Conservation (phyloP, 2,888 invertebrate genomes). For the Dysmachus trigonus region DNA sequence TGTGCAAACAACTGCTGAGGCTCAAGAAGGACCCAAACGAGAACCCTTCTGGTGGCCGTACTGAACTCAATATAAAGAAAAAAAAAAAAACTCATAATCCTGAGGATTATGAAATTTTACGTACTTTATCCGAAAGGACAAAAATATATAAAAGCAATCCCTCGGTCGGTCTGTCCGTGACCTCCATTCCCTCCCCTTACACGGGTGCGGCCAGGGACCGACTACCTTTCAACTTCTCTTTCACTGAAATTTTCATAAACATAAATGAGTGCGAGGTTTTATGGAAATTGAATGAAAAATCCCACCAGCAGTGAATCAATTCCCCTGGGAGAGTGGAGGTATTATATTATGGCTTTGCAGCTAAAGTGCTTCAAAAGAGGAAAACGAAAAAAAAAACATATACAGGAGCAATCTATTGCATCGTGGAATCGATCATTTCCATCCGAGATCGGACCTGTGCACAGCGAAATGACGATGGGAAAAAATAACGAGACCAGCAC, state of each 20-base stretch:
- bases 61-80: not conserved
- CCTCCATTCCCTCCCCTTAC: not conserved
- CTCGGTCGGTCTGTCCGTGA: not conserved
- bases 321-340: not conserved
- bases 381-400: not conserved
- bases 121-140: not conserved
- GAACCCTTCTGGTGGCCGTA: not conserved
- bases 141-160: not conserved
- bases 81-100: not conserved
- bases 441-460: not conserved
- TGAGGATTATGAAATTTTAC: not conserved
- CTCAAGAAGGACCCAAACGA: not conserved
- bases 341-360: not conserved
- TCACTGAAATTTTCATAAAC: not conserved
- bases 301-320: not conserved
- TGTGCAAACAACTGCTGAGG: not conserved
- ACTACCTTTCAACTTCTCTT: not conserved
- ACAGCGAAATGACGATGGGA: not conserved
- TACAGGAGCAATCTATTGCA: not conserved
- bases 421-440: not conserved
- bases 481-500: not conserved
- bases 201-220: not conserved
- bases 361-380: not conserved
- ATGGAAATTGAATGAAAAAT: not conserved
- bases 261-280: not conserved